Conservation (phyloP, 30 jellyfish, hydroid and myxozoan genomes). For the Sanderia malayensis region DNA sequence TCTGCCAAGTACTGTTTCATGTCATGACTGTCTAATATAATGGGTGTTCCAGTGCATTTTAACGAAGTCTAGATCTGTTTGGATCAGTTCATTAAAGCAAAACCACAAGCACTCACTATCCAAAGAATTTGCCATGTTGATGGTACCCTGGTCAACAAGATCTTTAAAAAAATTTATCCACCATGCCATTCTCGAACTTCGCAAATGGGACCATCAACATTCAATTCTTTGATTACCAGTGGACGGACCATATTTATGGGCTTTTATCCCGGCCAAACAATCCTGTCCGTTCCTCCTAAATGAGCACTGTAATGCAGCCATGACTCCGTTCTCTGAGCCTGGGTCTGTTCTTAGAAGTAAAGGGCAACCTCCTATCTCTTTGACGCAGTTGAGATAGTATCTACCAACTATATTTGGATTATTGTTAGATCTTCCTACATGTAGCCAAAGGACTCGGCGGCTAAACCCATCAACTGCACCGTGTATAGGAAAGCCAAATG, state of each 20-base stretch:
- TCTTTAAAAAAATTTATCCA: conserved; percentile 3
- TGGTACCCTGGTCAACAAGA: conserved; percentile 14
- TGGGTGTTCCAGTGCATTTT: no score
- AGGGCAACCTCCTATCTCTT: not conserved
- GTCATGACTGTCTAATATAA: no score
- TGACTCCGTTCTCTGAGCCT: no score
- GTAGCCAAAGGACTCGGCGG: conserved; percentile 8
- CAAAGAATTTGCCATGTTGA: conserved; percentile 7
- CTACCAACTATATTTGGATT: conserved; percentile 1
- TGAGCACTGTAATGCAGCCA: no score
- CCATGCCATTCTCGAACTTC: no score
- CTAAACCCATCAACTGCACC: conserved; percentile 20
- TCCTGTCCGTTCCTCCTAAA: conserved; percentile 9
- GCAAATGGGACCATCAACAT: no score
- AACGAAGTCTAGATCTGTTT: no score
- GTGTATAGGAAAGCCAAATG: not conserved
- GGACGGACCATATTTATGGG: no score
- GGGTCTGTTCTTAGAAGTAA: not conserved
- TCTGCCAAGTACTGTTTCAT: no score
- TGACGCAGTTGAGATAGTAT: not conserved
- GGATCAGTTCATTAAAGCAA: conserved; percentile 5
- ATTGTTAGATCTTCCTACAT: conserved; percentile 3
- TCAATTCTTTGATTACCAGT: no score
- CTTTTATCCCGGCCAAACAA: not conserved
- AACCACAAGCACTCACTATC: conserved; percentile 11